Evolutionary conservation across 2,888 invertebrate species (phyloP).

Genomic region (Stenichneumon culpator): DNA sequence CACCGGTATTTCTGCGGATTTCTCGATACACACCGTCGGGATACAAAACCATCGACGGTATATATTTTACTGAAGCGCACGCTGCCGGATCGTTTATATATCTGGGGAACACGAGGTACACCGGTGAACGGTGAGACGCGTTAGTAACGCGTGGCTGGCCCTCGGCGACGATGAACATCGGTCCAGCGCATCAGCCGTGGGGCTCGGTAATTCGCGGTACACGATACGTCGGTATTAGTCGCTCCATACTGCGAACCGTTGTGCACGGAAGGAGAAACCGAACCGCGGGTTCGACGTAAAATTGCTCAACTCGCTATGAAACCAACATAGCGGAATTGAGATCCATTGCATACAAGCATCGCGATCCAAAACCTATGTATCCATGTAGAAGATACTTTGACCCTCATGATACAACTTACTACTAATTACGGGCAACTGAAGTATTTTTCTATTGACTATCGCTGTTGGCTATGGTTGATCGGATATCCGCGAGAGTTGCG

Average conservation of each 20-base stretch:
- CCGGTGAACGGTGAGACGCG: conserved; percentile 45
- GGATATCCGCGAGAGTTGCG: no score
- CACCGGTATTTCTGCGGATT: conserved; percentile 70
- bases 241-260: not conserved
- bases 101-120: conserved; percentile 11
- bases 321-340: conserved; percentile 40
- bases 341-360: not conserved
- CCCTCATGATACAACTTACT: not conserved
- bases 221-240: conserved; percentile 24
- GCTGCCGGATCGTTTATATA: conserved; percentile 9
- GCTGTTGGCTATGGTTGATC: no score
- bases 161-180: conserved; percentile 69
- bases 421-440: no score
- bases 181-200: conserved; percentile 20
- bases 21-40: conserved; percentile 61
- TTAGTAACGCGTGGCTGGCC: conserved; percentile 77
- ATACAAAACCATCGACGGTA: conserved; percentile 5
- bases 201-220: conserved; percentile 24
- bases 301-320: conserved; percentile 79
- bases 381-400: not conserved
- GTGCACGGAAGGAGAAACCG: not conserved
- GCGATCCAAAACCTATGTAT: not conserved
- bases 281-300: conserved; percentile 71
- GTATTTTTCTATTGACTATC: no score
- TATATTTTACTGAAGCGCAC: conserved; percentile 10